Conservation (phyloP, 2,113 vertebrate species). For the Petromus typicus region DNA sequence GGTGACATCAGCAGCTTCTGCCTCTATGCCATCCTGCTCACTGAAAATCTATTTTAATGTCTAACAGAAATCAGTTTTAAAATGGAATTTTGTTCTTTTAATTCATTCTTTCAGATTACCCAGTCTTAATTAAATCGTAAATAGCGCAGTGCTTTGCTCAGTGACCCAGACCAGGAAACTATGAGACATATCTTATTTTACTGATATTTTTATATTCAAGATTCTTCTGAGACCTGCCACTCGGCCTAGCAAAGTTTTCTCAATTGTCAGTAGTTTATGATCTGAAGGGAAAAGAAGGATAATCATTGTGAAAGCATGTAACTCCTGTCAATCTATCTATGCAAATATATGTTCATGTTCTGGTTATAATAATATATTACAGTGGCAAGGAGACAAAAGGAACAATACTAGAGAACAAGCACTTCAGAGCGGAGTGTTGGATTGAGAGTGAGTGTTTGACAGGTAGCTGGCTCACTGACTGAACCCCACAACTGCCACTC, state of each 20-base stretch:
- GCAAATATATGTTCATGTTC: not conserved
- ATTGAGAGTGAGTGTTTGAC: not conserved
- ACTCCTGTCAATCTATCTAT: not conserved
- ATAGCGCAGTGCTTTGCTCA: not conserved
- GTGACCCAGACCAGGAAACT: not conserved
- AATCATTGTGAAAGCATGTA: not conserved
- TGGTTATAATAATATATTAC: not conserved
- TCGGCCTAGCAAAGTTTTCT: not conserved
- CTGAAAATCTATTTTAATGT: not conserved
- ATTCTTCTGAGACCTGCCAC: not conserved
- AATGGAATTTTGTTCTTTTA: not conserved
- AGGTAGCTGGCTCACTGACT: not conserved
- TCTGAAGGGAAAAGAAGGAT: not conserved
- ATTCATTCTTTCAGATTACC: not conserved
- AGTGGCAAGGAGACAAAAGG: not conserved
- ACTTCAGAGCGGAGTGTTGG: not conserved
- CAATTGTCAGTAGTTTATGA: slow-evolving; percentile 18
- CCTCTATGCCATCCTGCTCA: not conserved
- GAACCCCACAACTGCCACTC: not conserved
- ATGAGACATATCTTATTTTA: not conserved
- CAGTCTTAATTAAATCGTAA: not conserved
- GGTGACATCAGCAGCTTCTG: not conserved
- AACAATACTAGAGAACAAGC: not conserved
- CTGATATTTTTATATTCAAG: not conserved
- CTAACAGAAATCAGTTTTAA: not conserved